phyloP scores from a whole-genome alignment of 1,140 invertebrate species.

The Phenacoccus solenopsis region DNA sequence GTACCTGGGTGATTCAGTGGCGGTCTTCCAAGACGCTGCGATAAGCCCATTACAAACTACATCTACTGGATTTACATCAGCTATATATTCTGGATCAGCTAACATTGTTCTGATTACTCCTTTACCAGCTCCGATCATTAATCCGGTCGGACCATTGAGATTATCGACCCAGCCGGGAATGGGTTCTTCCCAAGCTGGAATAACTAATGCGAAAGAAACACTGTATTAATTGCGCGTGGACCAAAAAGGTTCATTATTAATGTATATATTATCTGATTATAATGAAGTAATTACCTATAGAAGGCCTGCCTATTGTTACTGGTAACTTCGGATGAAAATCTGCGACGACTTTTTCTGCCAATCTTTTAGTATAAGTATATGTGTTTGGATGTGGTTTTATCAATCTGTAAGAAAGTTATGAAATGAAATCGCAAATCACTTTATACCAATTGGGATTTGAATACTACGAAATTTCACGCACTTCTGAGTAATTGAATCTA shows the following conservation, averaged over 20 bases:
- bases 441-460: too few species aligned
- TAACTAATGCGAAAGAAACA: constrained; percentile 15
- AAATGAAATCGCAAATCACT: not conserved
- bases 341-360: constrained; percentile 61
- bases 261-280: not conserved
- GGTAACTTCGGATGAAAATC: constrained; percentile 59
- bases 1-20: not conserved
- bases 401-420: constrained; percentile 25
- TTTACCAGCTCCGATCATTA: constrained; percentile 61
- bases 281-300: constrained; percentile 56
- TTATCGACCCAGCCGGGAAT: constrained; percentile 51
- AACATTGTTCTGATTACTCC: constrained; percentile 62
- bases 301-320: constrained; percentile 73
- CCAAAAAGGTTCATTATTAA: not conserved
- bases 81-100: constrained; percentile 43
- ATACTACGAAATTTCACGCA: too few species aligned
- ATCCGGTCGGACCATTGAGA: constrained; percentile 52
- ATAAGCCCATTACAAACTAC: constrained; percentile 69
- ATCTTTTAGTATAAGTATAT: constrained; percentile 71
- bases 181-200: constrained; percentile 57
- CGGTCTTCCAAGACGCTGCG: constrained; percentile 45
- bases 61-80: constrained; percentile 81
- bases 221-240: not conserved
- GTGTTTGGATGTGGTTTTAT: constrained; percentile 65
- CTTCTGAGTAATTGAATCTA: constrained; percentile 48